Evolutionary conservation across 2,888 invertebrate genomes (phyloP).

Genomic region (Lycia hirtaria): DNA sequence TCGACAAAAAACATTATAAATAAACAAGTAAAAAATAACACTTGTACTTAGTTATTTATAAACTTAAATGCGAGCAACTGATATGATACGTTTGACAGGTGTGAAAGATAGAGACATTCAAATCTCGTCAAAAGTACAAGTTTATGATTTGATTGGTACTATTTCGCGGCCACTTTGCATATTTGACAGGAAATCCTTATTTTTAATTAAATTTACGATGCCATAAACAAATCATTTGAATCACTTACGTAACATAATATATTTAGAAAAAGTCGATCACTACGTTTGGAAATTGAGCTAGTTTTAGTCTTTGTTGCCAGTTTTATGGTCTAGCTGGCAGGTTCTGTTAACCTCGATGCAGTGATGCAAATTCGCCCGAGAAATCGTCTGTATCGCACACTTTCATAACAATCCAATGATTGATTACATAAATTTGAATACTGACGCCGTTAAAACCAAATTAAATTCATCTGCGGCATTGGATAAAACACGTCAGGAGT

Average conservation of each 20-base stretch:
- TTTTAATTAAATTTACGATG: constrained; percentile 33
- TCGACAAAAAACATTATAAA: constrained; percentile 8
- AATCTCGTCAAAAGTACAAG: constrained; percentile 8
- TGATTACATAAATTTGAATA: constrained; percentile 84
- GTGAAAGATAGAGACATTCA: constrained; percentile 1
- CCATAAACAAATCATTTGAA: constrained; percentile 36
- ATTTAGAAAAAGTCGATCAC: constrained; percentile 33
- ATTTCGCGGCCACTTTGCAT: constrained; percentile 22
- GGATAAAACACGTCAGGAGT: constrained; percentile 74
- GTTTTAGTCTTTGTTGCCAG: constrained; percentile 36
- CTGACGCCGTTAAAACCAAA: constrained; percentile 79
- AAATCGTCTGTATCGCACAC: constrained; percentile 80
- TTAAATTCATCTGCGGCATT: constrained; percentile 80
- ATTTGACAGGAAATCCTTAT: constrained; percentile 37
- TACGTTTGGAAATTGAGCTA: constrained; percentile 29
- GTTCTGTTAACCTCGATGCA: constrained; percentile 66
- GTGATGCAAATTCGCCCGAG: constrained; percentile 80
- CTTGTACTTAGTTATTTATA: background rate
- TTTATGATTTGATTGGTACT: constrained; percentile 21
- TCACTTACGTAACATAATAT: constrained; percentile 33
- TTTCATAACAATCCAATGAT: constrained; percentile 84
- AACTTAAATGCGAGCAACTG: background rate
- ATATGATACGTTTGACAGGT: constrained; percentile 3
- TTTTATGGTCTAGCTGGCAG: constrained; percentile 47
- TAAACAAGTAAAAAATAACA: too few species aligned